Evolutionary conservation across 2,113 vertebrate species (phyloP).

Genomic region (Rafetus swinhoei): DNA sequence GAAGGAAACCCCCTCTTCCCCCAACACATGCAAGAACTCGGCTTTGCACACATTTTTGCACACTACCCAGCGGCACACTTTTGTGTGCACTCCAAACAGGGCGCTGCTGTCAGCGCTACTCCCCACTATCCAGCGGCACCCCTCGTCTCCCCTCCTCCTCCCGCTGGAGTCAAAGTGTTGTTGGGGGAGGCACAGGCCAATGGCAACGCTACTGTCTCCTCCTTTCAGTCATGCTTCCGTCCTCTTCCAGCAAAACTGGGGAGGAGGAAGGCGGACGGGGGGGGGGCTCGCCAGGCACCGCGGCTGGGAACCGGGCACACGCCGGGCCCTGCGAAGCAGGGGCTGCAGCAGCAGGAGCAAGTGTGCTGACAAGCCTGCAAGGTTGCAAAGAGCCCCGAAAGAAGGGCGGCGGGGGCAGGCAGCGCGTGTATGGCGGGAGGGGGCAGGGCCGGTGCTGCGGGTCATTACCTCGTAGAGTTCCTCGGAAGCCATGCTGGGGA

Average conservation of each 20-base stretch:
- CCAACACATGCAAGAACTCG: conserved; percentile 35
- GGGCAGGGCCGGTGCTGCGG: conserved; percentile 9
- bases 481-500: conserved; percentile 84
- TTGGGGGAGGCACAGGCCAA: conserved; percentile 51
- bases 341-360: neutral
- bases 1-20: neutral
- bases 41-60: conserved; percentile 50
- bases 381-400: conserved; percentile 22
- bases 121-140: conserved; percentile 29
- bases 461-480: conserved; percentile 84
- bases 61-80: conserved; percentile 17
- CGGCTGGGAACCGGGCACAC: neutral
- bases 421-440: neutral
- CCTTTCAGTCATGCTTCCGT: conserved; percentile 73
- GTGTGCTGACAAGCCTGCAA: neutral
- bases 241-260: conserved; percentile 70
- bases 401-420: conserved; percentile 23
- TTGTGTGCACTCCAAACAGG: conserved; percentile 2
- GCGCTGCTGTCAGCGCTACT: conserved; percentile 50
- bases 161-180: conserved; percentile 24
- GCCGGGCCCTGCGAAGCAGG: conserved; percentile 41
- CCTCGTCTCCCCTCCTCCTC: neutral
- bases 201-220: conserved; percentile 61
- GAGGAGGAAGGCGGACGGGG: conserved; percentile 15
- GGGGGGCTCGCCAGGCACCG: neutral